Base-by-base conservation (phyloP, 2,113 vertebrate genomes). In the Brachypodius melanocephalos region DNA sequence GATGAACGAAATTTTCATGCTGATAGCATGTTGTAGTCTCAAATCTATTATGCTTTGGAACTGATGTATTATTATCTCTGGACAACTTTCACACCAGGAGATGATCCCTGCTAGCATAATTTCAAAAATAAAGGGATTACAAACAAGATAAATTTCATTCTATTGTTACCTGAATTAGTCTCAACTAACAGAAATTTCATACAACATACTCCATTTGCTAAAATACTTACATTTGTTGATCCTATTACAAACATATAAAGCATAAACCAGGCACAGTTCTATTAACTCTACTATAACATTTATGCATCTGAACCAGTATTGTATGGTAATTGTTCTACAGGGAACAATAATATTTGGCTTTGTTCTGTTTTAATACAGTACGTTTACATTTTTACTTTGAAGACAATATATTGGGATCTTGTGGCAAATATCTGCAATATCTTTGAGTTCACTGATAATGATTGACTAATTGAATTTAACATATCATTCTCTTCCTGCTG, bases 21-120 rank as follows among this genome's bases (percentile, higher is more conserved):
- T 96, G 97, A 95, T 79, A 90, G 77, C 91, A 94, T 84, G 95
- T 88, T 97, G 91, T 69, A 96, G 93, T 97, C 89, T 96, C 96
- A 95, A 97, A 97, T 97, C 95, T 97, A 97, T 97, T 94, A 96
- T 46, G 94, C 92, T 97, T 96, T 93, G 91, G 95, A 97, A 98
- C 73, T 94, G 96, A 97, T 96, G 87, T 82, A 94, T 96, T 97
- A 97, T 98, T 97, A 98, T 97, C 95, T 98, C 93, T 94, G 97
- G 96, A 98, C 96, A 98, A 96, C 95, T 97, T 98, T 97, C 98
- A 95, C 97, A 97, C 81, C 79, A 94, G 97, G 97, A 97, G 92
- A 95, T 94, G 95, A 97, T 95, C 73, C 82, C 94, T 93, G 92
- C 82, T 92, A 97, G 93, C 81, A 67, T 91, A 92, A 97, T 95